A percentile compares a stretch with the other conserved stretches of the same genome.
Conservation (phyloP, 2,113 vertebrate species). For the Turnix velox region DNA sequence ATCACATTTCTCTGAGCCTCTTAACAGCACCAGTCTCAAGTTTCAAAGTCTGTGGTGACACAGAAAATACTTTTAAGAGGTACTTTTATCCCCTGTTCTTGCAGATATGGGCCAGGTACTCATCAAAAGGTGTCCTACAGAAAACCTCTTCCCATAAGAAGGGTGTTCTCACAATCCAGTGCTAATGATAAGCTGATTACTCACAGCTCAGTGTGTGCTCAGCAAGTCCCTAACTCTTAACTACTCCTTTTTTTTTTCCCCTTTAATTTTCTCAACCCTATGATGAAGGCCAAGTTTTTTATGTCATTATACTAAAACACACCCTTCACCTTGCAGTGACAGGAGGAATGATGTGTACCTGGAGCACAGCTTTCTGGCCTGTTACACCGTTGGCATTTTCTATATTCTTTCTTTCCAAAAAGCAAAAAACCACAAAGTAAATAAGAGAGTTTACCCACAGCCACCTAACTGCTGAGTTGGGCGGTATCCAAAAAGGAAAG, state of each 20-base stretch:
- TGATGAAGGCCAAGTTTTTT: background rate
- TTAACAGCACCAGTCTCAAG: constrained; percentile 19
- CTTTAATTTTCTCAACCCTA: background rate
- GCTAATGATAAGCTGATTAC: background rate
- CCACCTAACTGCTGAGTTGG: background rate
- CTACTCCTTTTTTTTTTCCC: background rate
- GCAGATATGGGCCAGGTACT: background rate
- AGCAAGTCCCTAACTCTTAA: background rate
- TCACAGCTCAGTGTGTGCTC: background rate
- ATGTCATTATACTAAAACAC: background rate
- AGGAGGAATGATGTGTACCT: background rate
- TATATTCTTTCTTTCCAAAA: background rate
- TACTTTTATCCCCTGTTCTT: background rate
- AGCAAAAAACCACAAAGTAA: background rate
- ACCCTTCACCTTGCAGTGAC: background rate
- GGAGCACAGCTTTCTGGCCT: background rate
- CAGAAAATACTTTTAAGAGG: background rate
- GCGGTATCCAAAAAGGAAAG: constrained; percentile 17
- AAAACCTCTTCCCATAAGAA: background rate
- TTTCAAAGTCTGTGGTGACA: background rate
- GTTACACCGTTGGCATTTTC: background rate
- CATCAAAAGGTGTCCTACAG: background rate
- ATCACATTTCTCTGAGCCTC: constrained; percentile 29
- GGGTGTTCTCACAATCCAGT: background rate
- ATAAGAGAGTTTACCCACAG: background rate